Conservation (phyloP, 2,113 vertebrate genomes). For the Thermophis baileyi region DNA sequence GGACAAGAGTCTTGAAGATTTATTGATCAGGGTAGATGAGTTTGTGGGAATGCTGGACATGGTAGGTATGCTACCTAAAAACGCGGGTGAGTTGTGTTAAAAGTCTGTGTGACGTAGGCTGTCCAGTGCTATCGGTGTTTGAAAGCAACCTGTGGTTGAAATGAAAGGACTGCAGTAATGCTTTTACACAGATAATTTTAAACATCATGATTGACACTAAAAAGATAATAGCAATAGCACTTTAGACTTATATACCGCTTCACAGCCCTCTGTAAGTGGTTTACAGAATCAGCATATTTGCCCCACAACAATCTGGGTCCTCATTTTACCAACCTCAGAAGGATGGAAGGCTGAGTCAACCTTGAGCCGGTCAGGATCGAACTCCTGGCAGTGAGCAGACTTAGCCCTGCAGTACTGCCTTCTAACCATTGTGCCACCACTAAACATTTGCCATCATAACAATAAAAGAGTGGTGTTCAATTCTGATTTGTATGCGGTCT, state of each 20-base stretch:
- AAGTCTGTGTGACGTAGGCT: neutral
- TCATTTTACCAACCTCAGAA: too few species aligned
- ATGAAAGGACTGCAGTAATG: neutral
- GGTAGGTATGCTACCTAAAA: constrained; percentile 64
- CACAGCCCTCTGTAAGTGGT: too few species aligned
- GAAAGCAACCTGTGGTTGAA: neutral
- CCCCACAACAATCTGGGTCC: too few species aligned
- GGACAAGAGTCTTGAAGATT: constrained; percentile 86
- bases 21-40: constrained; percentile 91
- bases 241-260: too few species aligned
- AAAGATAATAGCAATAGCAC: neutral
- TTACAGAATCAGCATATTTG: too few species aligned
- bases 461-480: neutral
- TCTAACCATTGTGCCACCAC: too few species aligned
- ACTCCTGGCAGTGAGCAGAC: too few species aligned
- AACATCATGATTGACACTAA: neutral
- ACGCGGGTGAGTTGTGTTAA: neutral
- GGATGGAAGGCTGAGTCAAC: too few species aligned
- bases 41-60: constrained; percentile 96
- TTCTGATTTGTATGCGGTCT: neutral
- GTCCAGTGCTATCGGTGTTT: neutral
- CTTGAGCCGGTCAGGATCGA: too few species aligned
- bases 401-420: too few species aligned
- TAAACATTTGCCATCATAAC: neutral
- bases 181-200: fast-evolving